Evolutionary conservation across 2,888 invertebrate species (phyloP).

Genomic region (Cantharis nigra): DNA sequence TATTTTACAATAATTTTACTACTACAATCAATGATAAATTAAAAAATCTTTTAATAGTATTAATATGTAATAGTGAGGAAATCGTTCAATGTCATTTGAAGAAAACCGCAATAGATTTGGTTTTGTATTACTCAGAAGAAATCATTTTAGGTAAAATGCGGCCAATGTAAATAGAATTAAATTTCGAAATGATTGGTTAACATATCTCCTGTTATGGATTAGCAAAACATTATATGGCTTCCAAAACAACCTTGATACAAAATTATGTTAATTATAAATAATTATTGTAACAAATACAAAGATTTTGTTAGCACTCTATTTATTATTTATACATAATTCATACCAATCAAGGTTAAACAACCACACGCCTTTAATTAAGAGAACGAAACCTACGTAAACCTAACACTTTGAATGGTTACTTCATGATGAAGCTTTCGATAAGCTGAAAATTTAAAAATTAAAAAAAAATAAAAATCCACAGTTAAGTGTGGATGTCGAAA

Average conservation of each 20-base stretch:
- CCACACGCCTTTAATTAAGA: background rate
- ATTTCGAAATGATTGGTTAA: background rate
- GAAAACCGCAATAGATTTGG: background rate
- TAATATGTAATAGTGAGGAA: background rate
- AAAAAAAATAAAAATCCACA: background rate
- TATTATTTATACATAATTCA: background rate
- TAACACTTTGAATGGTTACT: background rate
- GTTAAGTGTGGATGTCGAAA: too few species aligned
- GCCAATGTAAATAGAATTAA: background rate
- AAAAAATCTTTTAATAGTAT: too few species aligned
- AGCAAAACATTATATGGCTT: background rate
- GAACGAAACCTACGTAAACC: background rate
- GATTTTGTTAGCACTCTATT: background rate
- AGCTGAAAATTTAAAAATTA: background rate
- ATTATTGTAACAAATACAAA: background rate
- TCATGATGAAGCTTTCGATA: background rate
- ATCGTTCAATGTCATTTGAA: background rate
- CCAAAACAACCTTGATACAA: background rate
- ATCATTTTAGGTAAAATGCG: background rate
- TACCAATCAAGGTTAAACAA: background rate
- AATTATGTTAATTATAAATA: background rate
- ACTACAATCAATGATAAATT: too few species aligned
- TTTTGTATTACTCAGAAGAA: background rate
- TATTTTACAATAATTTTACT: too few species aligned
- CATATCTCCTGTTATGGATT: background rate